A percentile compares a stretch with the other conserved stretches of the same genome.
Evolutionary conservation across 2,888 invertebrate genomes (phyloP).

Genomic region (Adelphocoris suturalis): DNA sequence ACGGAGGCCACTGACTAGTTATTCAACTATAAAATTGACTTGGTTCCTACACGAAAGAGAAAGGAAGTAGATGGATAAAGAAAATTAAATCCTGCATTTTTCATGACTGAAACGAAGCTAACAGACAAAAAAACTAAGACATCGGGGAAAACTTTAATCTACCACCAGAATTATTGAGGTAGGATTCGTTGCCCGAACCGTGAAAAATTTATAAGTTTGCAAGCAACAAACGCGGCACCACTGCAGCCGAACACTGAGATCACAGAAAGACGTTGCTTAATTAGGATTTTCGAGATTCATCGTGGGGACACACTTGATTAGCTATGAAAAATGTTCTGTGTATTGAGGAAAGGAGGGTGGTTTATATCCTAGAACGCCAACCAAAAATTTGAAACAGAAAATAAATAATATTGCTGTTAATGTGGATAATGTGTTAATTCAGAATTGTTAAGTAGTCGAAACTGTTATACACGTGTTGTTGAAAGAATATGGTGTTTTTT

Average conservation of each 20-base stretch:
- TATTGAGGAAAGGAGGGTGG: no score
- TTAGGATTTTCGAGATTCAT: not conserved
- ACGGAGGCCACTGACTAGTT: not conserved
- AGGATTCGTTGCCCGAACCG: not conserved
- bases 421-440: no score
- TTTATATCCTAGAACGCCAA: no score
- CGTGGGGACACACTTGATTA: not conserved
- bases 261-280: not conserved
- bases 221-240: not conserved
- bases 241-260: constrained; percentile 14
- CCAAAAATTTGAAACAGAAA: no score
- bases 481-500: no score
- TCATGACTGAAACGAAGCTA: not conserved
- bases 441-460: no score
- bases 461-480: no score
- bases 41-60: not conserved
- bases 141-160: constrained; percentile 24
- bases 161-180: constrained; percentile 37
- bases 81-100: constrained; percentile 47
- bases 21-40: not conserved
- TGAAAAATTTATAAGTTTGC: not conserved
- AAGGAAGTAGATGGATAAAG: not conserved
- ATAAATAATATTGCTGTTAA: no score
- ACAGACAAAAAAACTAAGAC: not conserved
- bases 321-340: no score